Conservation (phyloP, 1,140 invertebrate species). For the Papilio dardanus region DNA sequence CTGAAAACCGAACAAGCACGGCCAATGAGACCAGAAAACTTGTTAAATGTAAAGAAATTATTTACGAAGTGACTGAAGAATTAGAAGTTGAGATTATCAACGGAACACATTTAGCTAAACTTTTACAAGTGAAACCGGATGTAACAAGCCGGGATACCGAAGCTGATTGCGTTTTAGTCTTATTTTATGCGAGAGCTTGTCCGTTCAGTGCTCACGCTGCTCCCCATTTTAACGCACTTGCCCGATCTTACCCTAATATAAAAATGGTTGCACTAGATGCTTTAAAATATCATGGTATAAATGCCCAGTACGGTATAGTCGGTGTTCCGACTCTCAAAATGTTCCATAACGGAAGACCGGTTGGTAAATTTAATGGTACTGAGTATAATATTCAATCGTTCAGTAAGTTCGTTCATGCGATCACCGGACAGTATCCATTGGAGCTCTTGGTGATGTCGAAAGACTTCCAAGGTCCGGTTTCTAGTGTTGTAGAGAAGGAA, state of each 20-base stretch:
- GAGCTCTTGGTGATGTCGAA: conserved; percentile 87
- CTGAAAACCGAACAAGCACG: conserved; percentile 62
- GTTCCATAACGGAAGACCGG: conserved; percentile 95
- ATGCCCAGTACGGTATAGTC: conserved; percentile 96
- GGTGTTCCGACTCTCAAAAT: conserved; percentile 95
- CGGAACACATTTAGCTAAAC: conserved; percentile 66
- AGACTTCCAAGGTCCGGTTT: conserved; percentile 91
- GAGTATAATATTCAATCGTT: conserved; percentile 91
- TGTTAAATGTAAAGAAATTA: conserved; percentile 74
- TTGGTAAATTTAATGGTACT: conserved; percentile 94
- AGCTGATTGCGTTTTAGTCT: conserved; percentile 88
- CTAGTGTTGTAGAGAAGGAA: conserved; percentile 87
- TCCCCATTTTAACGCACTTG: conserved; percentile 94
- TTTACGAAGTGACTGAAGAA: conserved; percentile 62
- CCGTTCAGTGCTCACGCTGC: conserved; percentile 95
- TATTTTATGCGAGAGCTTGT: conserved; percentile 96
- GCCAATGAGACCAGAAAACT: conserved; percentile 76
- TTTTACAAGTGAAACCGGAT: conserved; percentile 72
- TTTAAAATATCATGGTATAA: conserved; percentile 91
- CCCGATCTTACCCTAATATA: conserved; percentile 92
- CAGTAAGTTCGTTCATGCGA: conserved; percentile 90
- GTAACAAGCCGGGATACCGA: conserved; percentile 72
- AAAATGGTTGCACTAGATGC: conserved; percentile 96
- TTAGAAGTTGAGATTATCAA: conserved; percentile 77
- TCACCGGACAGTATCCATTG: conserved; percentile 88